Conservation (phyloP, 2,113 vertebrate species). For the Hippoglossus stenolepis region DNA sequence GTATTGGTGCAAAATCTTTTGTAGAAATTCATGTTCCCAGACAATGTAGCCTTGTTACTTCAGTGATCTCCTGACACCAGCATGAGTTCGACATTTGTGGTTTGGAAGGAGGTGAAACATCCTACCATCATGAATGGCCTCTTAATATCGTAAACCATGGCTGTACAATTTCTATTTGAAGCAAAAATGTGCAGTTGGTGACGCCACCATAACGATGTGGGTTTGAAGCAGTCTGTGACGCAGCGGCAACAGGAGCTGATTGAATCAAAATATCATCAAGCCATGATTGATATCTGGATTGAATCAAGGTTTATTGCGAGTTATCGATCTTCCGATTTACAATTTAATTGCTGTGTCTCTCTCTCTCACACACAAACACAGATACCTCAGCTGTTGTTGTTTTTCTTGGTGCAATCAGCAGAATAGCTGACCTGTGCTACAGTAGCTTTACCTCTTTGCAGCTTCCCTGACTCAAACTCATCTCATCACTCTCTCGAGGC, state of each 20-base stretch:
- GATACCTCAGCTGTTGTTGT: conserved; percentile 52
- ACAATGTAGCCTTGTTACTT: no score
- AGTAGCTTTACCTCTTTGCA: not conserved
- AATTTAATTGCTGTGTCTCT: conserved; percentile 18
- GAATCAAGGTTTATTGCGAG: conserved; percentile 12
- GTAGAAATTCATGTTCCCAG: no score
- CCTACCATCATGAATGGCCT: no score
- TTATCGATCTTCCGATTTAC: conserved; percentile 33
- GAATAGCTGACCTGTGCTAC: conserved; percentile 48
- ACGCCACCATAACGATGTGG: not conserved
- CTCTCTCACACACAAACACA: not conserved
- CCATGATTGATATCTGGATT: conserved; percentile 13
- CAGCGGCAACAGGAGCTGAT: not conserved
- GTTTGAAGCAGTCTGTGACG: not conserved
- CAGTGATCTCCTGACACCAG: no score
- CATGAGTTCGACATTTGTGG: no score
- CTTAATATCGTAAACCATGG: not conserved
- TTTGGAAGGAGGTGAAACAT: no score
- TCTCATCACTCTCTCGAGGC: conserved; percentile 22
- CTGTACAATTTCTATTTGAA: not conserved
- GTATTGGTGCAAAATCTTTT: no score
- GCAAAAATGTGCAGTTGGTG: not conserved
- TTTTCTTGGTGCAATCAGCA: conserved; percentile 48
- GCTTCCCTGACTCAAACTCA: conserved; percentile 38
- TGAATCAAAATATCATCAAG: conserved; percentile 24